These are phyloP conservation scores for Sphenopsis melanotis DNA, from an alignment of 2,797 vertebrate genomes.

Conservation along the genomic window DNA sequence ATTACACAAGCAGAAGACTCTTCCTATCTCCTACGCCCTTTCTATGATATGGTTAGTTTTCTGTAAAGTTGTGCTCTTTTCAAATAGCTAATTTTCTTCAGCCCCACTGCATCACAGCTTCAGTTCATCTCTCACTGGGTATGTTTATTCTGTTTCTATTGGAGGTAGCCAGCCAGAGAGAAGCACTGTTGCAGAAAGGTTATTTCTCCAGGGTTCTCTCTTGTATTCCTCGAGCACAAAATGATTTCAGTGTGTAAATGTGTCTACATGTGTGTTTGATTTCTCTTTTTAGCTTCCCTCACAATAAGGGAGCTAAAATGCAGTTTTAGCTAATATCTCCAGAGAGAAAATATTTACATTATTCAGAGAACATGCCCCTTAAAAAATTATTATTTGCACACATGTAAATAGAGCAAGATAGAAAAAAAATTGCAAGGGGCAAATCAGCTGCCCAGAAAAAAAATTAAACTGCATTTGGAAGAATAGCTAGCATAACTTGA, in stretches of 20 bases:
- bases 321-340: neutral
- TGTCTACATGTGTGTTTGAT: neutral
- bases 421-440: neutral
- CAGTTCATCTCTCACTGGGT: neutral
- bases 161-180: neutral
- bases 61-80: neutral
- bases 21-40: neutral
- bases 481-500: neutral
- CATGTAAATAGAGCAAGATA: neutral
- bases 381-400: neutral
- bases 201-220: neutral
- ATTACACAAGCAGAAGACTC: neutral
- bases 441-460: neutral
- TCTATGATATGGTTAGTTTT: neutral
- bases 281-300: neutral
- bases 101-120: neutral
- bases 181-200: neutral
- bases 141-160: neutral
- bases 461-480: neutral
- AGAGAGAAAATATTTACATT: neutral
- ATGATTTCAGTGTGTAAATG: neutral
- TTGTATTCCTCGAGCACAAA: neutral
- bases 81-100: neutral
- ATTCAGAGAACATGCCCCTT: neutral
- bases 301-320: neutral